Evolutionary conservation across 2,797 vertebrate genomes (phyloP).

Genomic region (Pipistrellus nathusii): DNA sequence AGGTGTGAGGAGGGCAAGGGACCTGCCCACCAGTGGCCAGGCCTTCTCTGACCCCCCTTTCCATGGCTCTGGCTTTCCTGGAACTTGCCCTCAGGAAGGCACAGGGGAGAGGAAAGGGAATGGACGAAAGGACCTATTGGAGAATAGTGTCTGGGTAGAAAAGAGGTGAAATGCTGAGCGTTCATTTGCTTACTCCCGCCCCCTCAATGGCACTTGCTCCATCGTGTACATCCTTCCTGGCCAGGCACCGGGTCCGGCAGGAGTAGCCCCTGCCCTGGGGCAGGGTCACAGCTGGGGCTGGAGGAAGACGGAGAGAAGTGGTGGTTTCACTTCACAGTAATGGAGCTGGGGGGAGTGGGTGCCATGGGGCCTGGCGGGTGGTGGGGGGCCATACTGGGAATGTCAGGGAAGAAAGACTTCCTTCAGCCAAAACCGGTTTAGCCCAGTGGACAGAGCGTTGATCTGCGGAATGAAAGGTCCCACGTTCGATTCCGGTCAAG

Average conservation of each 20-base stretch:
- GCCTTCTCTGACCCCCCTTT: not conserved
- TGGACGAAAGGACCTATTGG: not conserved
- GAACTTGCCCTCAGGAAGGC: not conserved
- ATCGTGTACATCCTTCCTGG: not conserved
- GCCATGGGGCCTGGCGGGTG: not conserved
- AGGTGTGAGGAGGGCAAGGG: not conserved
- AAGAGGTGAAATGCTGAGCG: not conserved
- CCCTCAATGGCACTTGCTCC: rapidly evolving
- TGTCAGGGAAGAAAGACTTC: not conserved
- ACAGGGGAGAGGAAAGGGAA: not conserved
- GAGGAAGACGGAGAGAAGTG: not conserved
- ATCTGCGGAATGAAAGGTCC: too few species aligned
- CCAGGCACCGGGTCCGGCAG: not conserved
- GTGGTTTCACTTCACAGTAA: not conserved
- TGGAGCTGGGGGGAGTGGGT: not conserved
- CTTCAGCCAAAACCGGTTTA: too few species aligned
- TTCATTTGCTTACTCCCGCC: not conserved
- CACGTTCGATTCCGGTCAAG: too few species aligned
- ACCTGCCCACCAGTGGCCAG: not conserved
- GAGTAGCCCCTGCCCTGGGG: too few species aligned
- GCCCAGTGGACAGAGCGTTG: too few species aligned
- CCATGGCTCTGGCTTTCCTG: not conserved
- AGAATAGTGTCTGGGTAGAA: not conserved
- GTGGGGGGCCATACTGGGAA: not conserved
- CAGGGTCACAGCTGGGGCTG: not conserved